A percentile compares a stretch with the other conserved stretches of the same genome.
Conservation (phyloP, 2,113 vertebrate species). For the Ploceus nigricollis region DNA sequence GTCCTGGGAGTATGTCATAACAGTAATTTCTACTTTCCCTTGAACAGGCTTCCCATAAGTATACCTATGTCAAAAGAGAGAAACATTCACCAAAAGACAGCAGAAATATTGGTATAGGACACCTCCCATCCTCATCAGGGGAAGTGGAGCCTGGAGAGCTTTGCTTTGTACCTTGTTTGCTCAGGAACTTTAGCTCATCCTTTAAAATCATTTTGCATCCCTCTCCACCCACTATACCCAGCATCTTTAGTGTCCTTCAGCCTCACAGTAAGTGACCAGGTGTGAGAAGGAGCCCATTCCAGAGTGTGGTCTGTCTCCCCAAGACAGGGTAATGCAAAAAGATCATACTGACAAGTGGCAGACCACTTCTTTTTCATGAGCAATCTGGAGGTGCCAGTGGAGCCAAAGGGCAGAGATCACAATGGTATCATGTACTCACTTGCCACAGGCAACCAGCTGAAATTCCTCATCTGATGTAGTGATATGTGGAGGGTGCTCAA, state of each 20-base stretch:
- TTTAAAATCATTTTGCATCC: background rate
- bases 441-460: background rate
- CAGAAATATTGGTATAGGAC: background rate
- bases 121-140: background rate
- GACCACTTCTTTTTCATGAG: background rate
- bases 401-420: background rate
- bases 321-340: background rate
- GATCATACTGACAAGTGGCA: background rate
- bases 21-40: background rate
- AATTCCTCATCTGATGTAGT: background rate
- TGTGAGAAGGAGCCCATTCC: background rate
- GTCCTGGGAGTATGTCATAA: background rate
- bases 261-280: background rate
- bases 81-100: background rate
- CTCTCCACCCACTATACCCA: background rate
- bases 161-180: background rate
- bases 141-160: background rate
- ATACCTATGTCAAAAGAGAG: constrained; percentile 46
- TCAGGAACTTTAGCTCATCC: background rate
- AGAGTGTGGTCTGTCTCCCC: background rate
- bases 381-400: background rate
- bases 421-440: background rate
- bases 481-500: background rate
- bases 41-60: constrained; percentile 61
- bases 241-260: background rate